phyloP scores from a whole-genome alignment of 2,888 invertebrate genomes.

The Eurois occulta region DNA sequence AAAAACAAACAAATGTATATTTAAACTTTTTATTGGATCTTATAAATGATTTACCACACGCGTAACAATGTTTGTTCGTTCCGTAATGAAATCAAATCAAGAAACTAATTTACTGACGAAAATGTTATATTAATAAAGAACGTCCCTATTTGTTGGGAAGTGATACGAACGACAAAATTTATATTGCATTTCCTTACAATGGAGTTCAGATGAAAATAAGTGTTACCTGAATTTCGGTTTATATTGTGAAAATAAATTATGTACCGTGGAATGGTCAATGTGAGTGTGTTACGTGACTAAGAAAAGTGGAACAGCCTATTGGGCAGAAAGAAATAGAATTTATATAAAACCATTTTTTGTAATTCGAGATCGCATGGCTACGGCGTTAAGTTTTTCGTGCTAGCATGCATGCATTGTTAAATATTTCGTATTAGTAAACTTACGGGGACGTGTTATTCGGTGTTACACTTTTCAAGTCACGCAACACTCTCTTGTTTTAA shows the following conservation, averaged over 20 bases:
- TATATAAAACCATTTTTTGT: too few species aligned
- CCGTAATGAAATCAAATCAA: slow-evolving; percentile 8
- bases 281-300: too few species aligned
- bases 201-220: slow-evolving; percentile 13
- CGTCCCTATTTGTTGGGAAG: slow-evolving; percentile 11
- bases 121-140: slow-evolving; percentile 19
- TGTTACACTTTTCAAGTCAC: too few species aligned
- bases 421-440: too few species aligned
- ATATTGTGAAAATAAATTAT: slow-evolving; percentile 34
- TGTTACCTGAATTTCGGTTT: slow-evolving; percentile 21
- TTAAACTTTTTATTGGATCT: slow-evolving; percentile 38
- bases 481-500: too few species aligned
- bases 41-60: slow-evolving; percentile 2
- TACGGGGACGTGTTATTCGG: too few species aligned
- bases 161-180: neutral
- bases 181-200: slow-evolving; percentile 40
- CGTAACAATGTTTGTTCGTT: slow-evolving; percentile 12
- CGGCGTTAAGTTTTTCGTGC: too few species aligned
- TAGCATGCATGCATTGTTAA: too few species aligned
- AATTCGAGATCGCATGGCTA: too few species aligned
- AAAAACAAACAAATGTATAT: neutral
- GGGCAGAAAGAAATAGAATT: too few species aligned
- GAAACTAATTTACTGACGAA: slow-evolving; percentile 21
- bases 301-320: too few species aligned
- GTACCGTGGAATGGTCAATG: slow-evolving; percentile 26